Base-by-base conservation (phyloP, 2,797 vertebrate genomes). In the Coendou prehensilis region DNA sequence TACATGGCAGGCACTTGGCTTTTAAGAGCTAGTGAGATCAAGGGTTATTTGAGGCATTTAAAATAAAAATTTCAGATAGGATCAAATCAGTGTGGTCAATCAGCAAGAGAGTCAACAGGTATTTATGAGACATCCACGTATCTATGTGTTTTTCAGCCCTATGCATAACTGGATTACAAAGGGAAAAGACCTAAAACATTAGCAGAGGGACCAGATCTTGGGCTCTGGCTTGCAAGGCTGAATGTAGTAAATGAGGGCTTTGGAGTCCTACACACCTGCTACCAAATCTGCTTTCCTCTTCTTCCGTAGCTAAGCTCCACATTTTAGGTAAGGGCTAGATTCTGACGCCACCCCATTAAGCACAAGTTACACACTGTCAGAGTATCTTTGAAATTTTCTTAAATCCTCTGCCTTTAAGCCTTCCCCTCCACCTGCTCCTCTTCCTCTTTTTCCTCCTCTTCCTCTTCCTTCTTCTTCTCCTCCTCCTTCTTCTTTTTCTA, bases 61-160 rank as follows among this genome's bases (percentile, higher is more conserved):
- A 98, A 98, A 98, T 98, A 97, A 98, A 96, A 98, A 95, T 97
- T 98, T 98, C 7, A 1, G 96, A 95, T 85, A 87, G 96, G 96
- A 97, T 98, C 95, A 87, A 95, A 95, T 97, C 64, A 89, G 73
- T 95, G 69, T 97, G 98, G 96, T 97, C 98, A 95, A 96, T 98
- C 96, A 94, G 90, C 92, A 94, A 71, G 89, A 86, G 3, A 63
- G 87, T 54, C 88, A 88, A 92, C 69, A 84, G 75, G 81, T 90
- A 33, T 89, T 73, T 83, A 69, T 75, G 89, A 88, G 57, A 23
- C 6, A 80, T 6, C 45, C 78, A n/a, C 33, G 75, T 33, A 47
- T 2, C 26, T 64, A 18, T 28, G 28, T 75, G 23, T 81, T 87
- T 89, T 90, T 84, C 37, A 90, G 45, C 78, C 84, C 69, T 50